A percentile compares a stretch with the other conserved stretches of the same genome.
Conservation (phyloP, 2,797 vertebrate species). For the Danio kyathit region DNA sequence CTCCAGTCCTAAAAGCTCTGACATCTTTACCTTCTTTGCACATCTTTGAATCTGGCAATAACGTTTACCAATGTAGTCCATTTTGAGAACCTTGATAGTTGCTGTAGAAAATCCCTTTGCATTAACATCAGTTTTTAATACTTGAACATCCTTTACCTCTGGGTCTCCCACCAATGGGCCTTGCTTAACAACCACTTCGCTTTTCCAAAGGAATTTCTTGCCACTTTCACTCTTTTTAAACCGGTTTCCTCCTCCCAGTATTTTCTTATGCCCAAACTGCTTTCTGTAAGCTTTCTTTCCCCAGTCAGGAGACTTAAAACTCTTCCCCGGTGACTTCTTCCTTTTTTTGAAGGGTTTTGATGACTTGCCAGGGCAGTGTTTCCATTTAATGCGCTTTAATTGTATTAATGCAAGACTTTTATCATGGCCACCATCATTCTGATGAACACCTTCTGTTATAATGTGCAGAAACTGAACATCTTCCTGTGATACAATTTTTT, state of each 20-base stretch:
- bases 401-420: not conserved
- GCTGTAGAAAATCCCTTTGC: conserved; percentile 39
- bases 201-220: too few species aligned
- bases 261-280: too few species aligned
- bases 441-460: not conserved
- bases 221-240: too few species aligned
- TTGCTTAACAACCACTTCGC: too few species aligned
- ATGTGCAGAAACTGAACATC: not conserved
- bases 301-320: too few species aligned
- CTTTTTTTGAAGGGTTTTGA: too few species aligned
- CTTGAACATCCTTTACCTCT: not conserved
- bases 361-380: too few species aligned
- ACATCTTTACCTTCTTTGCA: conserved; percentile 7
- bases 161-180: not conserved
- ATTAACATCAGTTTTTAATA: not conserved
- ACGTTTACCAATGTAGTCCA: conserved; percentile 9
- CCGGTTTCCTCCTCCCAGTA: too few species aligned
- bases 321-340: too few species aligned
- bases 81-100: conserved; percentile 3
- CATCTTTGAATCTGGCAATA: conserved; percentile 26
- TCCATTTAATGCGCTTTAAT: not conserved
- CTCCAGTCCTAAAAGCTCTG: conserved; percentile 36
- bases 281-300: too few species aligned
- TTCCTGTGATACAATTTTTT: not conserved
- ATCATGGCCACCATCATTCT: not conserved